Evolutionary conservation across 2,113 vertebrate genomes (phyloP), one percentile per base, ranked within the genome.

Genomic region (Halcyon senegalensis): DNA sequence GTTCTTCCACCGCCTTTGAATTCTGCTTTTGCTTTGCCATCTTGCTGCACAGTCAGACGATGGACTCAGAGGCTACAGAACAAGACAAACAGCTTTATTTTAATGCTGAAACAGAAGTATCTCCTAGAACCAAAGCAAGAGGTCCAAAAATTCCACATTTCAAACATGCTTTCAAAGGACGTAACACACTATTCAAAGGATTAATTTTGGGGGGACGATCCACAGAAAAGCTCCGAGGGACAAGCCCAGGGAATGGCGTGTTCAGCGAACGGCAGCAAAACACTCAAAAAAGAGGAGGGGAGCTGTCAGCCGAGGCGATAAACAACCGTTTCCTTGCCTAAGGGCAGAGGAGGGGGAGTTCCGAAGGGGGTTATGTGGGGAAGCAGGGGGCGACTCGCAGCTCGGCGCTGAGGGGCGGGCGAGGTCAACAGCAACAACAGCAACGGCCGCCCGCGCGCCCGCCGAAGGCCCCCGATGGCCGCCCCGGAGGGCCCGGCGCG

Each of bases 321-420:
- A 73, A 13, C 43, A 4, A 8, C 1, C 4, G 0, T 10, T 9
- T 28, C 16, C 39, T 39, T 14, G 21, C 20, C 68, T 7, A 7
- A 6, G 15, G 4, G 15, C 53, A 23, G 25, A 21, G 51, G 10
- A 9, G 24, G 30, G 30, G 3, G 24, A 13, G 30, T 31, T 35
- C 13, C 6, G 58, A 24, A 14, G 21, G 33, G 21, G 9, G 21
- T 43, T 13, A 10, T 31, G 16, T 56, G 50, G 50, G 46, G 50
- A 27, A 24, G 48, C 44, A 44, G 44, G 17, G 44, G 44, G 44
- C 16, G 44, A 18, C 17, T 44, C 17, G 44, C 44, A 44, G 44
- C 44, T 44, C 44, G 18, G 44, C 44, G 44, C 44, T 18, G 44
- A 44, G 44, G 44, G 44, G 44, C 44, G 44, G 17, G 44, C 44